Base-by-base conservation (phyloP, 2,888 invertebrate genomes). In the Epinotia brunnichana region DNA sequence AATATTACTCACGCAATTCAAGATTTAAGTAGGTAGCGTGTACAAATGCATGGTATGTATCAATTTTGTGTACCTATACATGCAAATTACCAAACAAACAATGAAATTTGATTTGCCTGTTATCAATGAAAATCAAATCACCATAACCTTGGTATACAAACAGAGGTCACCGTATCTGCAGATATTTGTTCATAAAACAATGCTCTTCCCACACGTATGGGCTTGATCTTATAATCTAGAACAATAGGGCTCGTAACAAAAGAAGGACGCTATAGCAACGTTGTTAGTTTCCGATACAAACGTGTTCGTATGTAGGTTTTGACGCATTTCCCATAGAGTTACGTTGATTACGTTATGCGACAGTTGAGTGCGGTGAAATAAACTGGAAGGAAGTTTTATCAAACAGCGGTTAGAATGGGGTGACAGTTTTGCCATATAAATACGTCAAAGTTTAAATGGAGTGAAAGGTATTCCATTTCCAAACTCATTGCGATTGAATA, bases 241-340 rank as follows among this genome's bases (percentile, higher is more conserved):
- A 89, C 87, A 87, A 89, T 89, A 77, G 82, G 69, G 77, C 74
- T 75, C 81, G 83, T 82, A 84, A 89, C 87, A 88, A 88, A 86
- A 77, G 75, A 81, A 83, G 90, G 88, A 90, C 89, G 81, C 78
- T 69, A 77, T 78, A 79, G 76, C 83, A 78, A 78, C 77, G 76
- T 75, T 75, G 76, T 74, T 57, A 69, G 62, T 79, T 81, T 82
- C 80, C 80, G 78, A 75, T 76, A 70, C 24, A 61, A 19, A 67
- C 19, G 15, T 41, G 21, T 41, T 24, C 21, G 41, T 67, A 57
- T 66, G 53, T 61, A 48, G 17, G 41, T 44, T 61, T 67, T 39
- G 24, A 54, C 39, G 64, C 73, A 73, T 76, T 77, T 79, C 77
- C 77, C 74, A 75, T 76, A 75, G 57, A 54, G 54, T 74, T 70